Evolutionary conservation across 2,797 vertebrate species (phyloP).

Genomic region (Gymnopithys bicolor): DNA sequence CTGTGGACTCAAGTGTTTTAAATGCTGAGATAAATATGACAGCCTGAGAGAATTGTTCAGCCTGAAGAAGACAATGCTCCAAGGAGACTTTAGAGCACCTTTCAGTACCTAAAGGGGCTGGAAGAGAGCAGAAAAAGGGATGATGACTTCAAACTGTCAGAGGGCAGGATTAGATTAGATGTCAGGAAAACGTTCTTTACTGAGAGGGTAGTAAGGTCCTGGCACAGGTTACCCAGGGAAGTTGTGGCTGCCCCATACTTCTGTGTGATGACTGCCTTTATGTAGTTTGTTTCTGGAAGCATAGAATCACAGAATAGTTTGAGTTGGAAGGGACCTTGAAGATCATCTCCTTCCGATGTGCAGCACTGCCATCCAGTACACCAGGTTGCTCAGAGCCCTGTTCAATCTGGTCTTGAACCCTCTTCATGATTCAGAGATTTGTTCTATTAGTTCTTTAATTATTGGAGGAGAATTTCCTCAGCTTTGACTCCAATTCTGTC

Average conservation of each 20-base stretch:
- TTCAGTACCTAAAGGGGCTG: neutral
- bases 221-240: neutral
- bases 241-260: neutral
- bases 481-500: neutral
- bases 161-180: neutral
- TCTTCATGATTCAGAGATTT: neutral
- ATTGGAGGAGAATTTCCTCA: neutral
- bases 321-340: neutral
- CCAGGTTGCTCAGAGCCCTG: neutral
- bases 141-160: neutral
- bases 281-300: too few species aligned
- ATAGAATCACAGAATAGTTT: too few species aligned
- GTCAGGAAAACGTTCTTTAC: neutral
- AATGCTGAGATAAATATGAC: neutral
- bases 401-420: neutral
- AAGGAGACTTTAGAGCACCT: neutral
- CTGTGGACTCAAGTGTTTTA: neutral
- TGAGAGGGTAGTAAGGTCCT: accelerated
- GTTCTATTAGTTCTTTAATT: neutral
- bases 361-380: neutral
- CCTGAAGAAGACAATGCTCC: neutral
- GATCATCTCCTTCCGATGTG: too few species aligned
- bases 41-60: neutral
- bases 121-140: neutral
- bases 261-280: too few species aligned